phyloP scores from a whole-genome alignment of 2,888 invertebrate genomes.

The Epirrhoe alternata region DNA sequence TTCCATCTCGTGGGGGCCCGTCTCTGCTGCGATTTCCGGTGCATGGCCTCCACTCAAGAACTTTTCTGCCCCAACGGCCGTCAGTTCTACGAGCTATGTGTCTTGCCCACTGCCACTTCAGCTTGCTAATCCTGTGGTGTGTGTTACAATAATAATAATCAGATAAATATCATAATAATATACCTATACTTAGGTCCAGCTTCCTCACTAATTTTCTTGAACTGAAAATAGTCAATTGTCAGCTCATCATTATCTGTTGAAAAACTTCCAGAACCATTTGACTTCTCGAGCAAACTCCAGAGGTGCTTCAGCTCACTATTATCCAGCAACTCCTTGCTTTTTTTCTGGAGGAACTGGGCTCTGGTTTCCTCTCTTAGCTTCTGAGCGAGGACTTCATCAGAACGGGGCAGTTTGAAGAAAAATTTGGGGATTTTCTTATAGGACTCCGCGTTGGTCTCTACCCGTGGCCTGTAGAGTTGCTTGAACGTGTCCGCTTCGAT shows the following conservation, averaged over 20 bases:
- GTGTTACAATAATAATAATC: too few species aligned
- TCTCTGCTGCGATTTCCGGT: too few species aligned
- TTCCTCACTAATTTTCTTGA: constrained; percentile 90
- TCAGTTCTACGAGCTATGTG: too few species aligned
- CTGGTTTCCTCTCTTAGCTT: constrained; percentile 95
- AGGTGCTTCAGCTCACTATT: constrained; percentile 94
- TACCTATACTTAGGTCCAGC: constrained; percentile 91
- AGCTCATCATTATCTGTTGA: constrained; percentile 90
- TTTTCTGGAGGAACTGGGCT: constrained; percentile 93
- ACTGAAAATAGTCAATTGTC: constrained; percentile 94
- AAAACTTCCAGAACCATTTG: constrained; percentile 87
- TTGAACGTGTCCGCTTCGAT: constrained; percentile 84
- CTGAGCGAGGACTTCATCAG: constrained; percentile 90
- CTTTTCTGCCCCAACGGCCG: too few species aligned
- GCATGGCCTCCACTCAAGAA: too few species aligned
- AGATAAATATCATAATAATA: too few species aligned
- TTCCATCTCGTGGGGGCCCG: too few species aligned
- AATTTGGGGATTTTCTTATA: constrained; percentile 90
- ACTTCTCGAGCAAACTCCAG: constrained; percentile 93
- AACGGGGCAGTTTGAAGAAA: constrained; percentile 90
- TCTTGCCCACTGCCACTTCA: too few species aligned
- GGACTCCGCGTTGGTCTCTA: constrained; percentile 77
- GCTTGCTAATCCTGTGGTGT: too few species aligned
- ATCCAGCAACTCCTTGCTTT: constrained; percentile 93
- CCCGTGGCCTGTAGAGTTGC: constrained; percentile 81